These are phyloP conservation scores for Hipparchia sbordonii DNA, from an alignment of 2,888 invertebrate genomes.

Conservation along the genomic window DNA sequence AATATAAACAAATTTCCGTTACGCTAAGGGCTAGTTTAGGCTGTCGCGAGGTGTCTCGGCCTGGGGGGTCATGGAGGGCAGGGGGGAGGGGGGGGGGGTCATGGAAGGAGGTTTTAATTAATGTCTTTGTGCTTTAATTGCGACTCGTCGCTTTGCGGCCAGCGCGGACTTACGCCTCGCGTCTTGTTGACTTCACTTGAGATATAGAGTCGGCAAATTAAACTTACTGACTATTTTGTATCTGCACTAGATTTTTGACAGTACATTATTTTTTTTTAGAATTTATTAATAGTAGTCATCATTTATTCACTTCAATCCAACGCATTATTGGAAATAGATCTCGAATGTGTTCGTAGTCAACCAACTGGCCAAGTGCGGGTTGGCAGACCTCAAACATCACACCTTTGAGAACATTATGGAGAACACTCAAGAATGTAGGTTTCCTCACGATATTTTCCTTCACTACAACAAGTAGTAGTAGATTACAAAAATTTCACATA, in stretches of 20 bases:
- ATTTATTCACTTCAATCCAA: too few relatives aligned
- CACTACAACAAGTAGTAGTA: too few relatives aligned
- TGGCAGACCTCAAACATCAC: too few relatives aligned
- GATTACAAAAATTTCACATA: too few relatives aligned
- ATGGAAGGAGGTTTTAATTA: slow-evolving; percentile 65
- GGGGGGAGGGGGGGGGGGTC: slow-evolving; percentile 24
- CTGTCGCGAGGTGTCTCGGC: slow-evolving; percentile 46
- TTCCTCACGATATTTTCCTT: too few relatives aligned
- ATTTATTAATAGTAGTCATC: not conserved
- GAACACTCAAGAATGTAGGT: too few relatives aligned
- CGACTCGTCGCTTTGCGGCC: slow-evolving; percentile 63
- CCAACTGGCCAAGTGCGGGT: too few relatives aligned
- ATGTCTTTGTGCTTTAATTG: slow-evolving; percentile 77
- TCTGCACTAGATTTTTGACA: not conserved
- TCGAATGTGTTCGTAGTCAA: too few relatives aligned
- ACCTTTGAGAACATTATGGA: too few relatives aligned
- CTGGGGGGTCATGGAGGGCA: slow-evolving; percentile 45
- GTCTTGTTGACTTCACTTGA: slow-evolving; percentile 29
- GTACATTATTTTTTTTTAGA: not conserved
- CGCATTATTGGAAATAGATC: too few relatives aligned
- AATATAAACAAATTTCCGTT: slow-evolving; percentile 69
- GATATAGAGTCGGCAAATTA: slow-evolving; percentile 25
- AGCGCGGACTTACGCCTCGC: slow-evolving; percentile 34
- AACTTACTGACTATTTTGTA: not conserved
- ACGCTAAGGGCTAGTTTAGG: slow-evolving; percentile 70